Evolutionary conservation across 2,113 vertebrate species (phyloP).

Genomic region (Meleagris gallopavo): DNA sequence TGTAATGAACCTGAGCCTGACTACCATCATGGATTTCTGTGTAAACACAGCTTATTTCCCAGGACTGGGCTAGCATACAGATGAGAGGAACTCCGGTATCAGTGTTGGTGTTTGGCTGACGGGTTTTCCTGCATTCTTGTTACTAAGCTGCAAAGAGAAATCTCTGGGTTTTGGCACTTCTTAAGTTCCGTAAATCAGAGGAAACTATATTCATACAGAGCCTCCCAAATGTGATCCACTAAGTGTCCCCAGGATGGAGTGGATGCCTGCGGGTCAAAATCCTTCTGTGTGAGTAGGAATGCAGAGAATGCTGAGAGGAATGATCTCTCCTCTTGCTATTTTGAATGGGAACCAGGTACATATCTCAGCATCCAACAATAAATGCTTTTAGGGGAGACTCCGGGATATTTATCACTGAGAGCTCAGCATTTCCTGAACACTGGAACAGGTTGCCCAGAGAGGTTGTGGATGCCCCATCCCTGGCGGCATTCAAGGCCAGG

Average conservation of each 20-base stretch:
- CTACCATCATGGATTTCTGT: not conserved
- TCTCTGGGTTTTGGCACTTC: not conserved
- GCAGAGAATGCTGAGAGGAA: not conserved
- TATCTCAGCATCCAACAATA: not conserved
- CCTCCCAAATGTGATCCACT: not conserved
- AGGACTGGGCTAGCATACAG: not conserved
- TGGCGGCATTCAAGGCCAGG: too few species aligned
- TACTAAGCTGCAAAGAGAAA: not conserved
- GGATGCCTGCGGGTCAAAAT: not conserved
- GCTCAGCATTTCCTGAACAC: not conserved
- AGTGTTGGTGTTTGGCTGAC: not conserved
- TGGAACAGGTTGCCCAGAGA: too few species aligned
- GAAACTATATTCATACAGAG: not conserved
- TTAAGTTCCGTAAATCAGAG: not conserved
- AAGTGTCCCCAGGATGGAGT: not conserved
- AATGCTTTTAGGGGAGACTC: not conserved
- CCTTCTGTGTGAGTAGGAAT: not conserved
- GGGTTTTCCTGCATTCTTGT: not conserved
- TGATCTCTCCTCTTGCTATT: not conserved
- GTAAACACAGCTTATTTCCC: not conserved
- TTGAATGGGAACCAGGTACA: not conserved
- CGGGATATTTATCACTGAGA: not conserved
- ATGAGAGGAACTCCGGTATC: not conserved
- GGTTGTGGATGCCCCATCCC: too few species aligned
- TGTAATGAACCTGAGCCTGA: not conserved